A percentile compares a stretch with the other conserved stretches of the same genome.
Conservation (phyloP, 2,113 vertebrate species). For the Telmatochromis sp. region DNA sequence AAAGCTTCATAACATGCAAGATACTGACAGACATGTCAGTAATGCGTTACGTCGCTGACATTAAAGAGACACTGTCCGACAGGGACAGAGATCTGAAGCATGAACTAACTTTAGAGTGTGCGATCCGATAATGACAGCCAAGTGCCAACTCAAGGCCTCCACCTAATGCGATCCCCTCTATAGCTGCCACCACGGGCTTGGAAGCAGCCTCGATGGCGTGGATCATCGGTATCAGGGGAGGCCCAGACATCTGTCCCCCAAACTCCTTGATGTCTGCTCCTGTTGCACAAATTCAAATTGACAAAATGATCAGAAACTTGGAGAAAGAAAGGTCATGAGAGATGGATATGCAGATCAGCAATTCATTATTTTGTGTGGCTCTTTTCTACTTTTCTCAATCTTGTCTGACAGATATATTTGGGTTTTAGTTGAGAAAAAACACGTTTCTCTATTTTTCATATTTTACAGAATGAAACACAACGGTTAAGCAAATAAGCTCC, state of each 20-base stretch:
- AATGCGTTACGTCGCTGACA: background rate
- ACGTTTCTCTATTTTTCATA: background rate
- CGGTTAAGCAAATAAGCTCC: background rate
- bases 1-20: background rate
- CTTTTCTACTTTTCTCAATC: background rate
- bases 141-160: constrained; percentile 88
- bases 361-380: background rate
- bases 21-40: background rate
- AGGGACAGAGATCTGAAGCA: background rate
- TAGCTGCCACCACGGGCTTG: constrained; percentile 88
- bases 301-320: background rate
- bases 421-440: background rate
- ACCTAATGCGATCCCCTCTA: constrained; percentile 83
- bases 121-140: constrained; percentile 88
- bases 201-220: constrained; percentile 73
- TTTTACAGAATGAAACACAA: background rate
- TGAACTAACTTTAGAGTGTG: constrained; percentile 76
- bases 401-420: background rate
- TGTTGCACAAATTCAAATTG: constrained; percentile 19
- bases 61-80: background rate
- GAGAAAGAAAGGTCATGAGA: background rate
- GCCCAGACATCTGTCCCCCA: rapidly evolving
- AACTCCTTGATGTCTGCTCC: constrained; percentile 85
- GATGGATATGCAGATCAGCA: background rate
- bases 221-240: constrained; percentile 57